Percentiles rank a stretch among this genome's conserved stretches.
These are phyloP conservation scores for Propsilocerus akamusi DNA, from an alignment of 1,140 invertebrate species.

Conservation along the genomic window DNA sequence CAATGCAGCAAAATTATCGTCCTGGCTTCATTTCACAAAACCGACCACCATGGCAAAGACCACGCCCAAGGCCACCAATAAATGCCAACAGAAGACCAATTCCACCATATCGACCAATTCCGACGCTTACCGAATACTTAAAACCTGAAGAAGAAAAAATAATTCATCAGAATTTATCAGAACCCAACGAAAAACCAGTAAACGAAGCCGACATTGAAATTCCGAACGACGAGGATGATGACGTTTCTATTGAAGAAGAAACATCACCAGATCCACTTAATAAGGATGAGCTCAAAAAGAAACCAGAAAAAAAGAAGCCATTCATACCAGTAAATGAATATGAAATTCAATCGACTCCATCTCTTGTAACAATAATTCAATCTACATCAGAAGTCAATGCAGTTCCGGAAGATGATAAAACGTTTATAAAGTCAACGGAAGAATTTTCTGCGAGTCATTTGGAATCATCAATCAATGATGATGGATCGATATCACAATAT, in stretches of 20 bases:
- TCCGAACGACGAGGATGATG: conserved; percentile 19
- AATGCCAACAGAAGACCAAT: conserved; percentile 17
- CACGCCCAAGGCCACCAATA: conserved; percentile 27
- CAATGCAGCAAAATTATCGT: conserved; percentile 23
- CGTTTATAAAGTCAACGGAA: background rate
- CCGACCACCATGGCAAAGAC: conserved; percentile 39
- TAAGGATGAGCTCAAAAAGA: background rate
- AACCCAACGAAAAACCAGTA: conserved; percentile 13
- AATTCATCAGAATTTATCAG: background rate
- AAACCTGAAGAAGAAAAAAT: background rate
- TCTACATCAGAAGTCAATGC: conserved; percentile 4
- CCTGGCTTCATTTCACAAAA: conserved; percentile 31
- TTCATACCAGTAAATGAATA: background rate
- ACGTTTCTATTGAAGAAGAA: conserved; percentile 19
- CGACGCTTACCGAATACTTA: conserved; percentile 9
- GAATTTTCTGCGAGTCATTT: background rate
- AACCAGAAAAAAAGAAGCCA: no score
- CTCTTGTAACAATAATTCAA: conserved; percentile 8
- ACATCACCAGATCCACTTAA: background rate
- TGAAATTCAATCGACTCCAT: background rate
- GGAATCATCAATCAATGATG: background rate
- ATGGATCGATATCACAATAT: conserved; percentile 11
- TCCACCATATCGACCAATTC: conserved; percentile 32
- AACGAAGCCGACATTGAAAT: conserved; percentile 10
- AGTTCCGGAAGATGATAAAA: background rate